These are phyloP conservation scores for Hyposoter dolosus DNA, from an alignment of 2,888 invertebrate species.

Conservation along the genomic window DNA sequence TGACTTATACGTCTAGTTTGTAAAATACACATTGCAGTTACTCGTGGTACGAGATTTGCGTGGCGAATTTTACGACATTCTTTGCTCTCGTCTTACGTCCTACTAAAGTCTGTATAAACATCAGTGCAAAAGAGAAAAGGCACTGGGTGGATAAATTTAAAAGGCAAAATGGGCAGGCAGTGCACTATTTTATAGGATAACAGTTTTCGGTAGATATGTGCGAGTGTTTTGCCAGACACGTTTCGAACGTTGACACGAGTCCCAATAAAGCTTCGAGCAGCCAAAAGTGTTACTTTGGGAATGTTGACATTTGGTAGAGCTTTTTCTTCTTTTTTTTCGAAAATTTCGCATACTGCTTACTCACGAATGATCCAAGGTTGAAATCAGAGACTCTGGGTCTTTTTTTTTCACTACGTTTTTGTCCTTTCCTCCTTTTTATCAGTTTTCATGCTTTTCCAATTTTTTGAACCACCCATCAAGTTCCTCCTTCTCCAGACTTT, in stretches of 20 bases:
- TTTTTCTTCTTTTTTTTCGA: slow-evolving; percentile 31
- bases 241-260: not conserved
- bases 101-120: not conserved
- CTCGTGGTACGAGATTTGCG: not conserved
- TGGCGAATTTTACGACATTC: slow-evolving; percentile 6
- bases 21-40: not conserved
- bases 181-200: not conserved
- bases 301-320: slow-evolving; percentile 7
- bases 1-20: not conserved
- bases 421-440: not conserved
- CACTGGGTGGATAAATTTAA: not conserved
- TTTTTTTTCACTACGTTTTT: not conserved
- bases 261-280: not conserved
- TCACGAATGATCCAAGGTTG: not conserved
- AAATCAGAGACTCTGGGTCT: slow-evolving; percentile 21
- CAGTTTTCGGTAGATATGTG: not conserved
- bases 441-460: slow-evolving; percentile 9
- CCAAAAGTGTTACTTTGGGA: not conserved
- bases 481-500: slow-evolving; percentile 3
- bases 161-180: not conserved
- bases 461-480: not conserved
- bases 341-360: slow-evolving; percentile 54
- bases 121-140: slow-evolving; percentile 1
- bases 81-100: not conserved
- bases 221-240: not conserved